phyloP scores from a whole-genome alignment of 2,797 vertebrate genomes.

The Malurus leucopterus region DNA sequence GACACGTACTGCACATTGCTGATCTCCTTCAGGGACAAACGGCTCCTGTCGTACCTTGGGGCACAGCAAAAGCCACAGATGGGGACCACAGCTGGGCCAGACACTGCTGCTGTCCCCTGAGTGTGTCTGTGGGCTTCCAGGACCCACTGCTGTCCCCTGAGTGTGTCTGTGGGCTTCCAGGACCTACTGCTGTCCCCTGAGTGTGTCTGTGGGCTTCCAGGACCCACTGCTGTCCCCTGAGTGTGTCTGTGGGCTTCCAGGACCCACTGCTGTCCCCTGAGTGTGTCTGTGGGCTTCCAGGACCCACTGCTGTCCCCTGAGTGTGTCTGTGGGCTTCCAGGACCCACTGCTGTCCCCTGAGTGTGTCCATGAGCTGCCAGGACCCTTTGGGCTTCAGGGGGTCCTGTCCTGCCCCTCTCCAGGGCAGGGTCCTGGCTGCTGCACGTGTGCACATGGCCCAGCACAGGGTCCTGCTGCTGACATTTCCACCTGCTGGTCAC shows the following conservation, averaged over 20 bases:
- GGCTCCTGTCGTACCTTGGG: constrained; percentile 90
- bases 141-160: too few relatives aligned
- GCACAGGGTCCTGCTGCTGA: neutral
- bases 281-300: fast-evolving
- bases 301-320: too few relatives aligned
- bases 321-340: too few relatives aligned
- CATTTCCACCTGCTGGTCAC: neutral
- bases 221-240: too few relatives aligned
- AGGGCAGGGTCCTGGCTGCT: neutral
- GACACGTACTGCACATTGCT: constrained; percentile 89
- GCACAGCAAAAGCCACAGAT: neutral
- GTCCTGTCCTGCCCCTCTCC: neutral
- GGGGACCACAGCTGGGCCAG: neutral
- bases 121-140: fast-evolving
- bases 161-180: neutral
- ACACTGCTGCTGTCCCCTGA: fast-evolving
- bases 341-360: neutral
- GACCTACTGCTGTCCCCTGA: too few relatives aligned
- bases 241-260: fast-evolving
- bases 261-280: too few relatives aligned
- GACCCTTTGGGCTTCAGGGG: too few relatives aligned
- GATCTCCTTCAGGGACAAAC: constrained; percentile 89
- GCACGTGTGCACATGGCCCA: neutral
- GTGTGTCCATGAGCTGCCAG: neutral
- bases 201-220: neutral